phyloP scores from a whole-genome alignment of 2,888 invertebrate genomes.

The Calliscelio sp. region DNA sequence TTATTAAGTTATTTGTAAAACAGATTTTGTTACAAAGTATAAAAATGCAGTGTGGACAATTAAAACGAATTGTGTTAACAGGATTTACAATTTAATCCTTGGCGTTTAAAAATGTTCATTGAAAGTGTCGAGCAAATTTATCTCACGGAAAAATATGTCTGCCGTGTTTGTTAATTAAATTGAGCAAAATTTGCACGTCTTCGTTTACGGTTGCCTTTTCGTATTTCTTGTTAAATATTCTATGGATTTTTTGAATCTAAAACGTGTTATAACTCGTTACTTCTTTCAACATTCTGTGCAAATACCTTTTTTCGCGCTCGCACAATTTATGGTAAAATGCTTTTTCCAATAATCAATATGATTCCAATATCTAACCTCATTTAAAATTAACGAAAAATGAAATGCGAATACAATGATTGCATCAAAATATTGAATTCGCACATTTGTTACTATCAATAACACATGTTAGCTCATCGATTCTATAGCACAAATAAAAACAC shows the following conservation, averaged over 20 bases:
- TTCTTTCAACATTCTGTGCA: constrained; percentile 38
- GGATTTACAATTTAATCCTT: too few relatives aligned
- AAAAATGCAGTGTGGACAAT: too few relatives aligned
- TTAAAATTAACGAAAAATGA: constrained; percentile 26
- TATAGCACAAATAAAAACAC: too few relatives aligned
- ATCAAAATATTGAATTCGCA: neutral
- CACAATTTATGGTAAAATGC: constrained; percentile 38
- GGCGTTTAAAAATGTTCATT: too few relatives aligned
- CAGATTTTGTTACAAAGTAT: too few relatives aligned
- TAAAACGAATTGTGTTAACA: too few relatives aligned
- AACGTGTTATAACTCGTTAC: constrained; percentile 27
- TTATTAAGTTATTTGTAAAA: too few relatives aligned
- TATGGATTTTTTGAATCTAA: constrained; percentile 15
- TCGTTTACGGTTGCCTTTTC: constrained; percentile 3
- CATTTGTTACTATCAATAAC: too few relatives aligned
- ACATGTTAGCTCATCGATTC: too few relatives aligned
- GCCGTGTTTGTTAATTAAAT: too few relatives aligned
- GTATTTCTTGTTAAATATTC: constrained; percentile 23
- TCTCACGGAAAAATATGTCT: neutral
- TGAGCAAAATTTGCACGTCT: neutral
- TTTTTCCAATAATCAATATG: constrained; percentile 39
- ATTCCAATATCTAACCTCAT: constrained; percentile 35
- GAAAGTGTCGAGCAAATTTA: neutral
- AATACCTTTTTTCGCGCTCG: constrained; percentile 31
- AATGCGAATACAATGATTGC: neutral